A percentile compares a stretch with the other conserved stretches of the same genome.
Conservation (phyloP, 1,140 invertebrate genomes). For the Dryas iulia region DNA sequence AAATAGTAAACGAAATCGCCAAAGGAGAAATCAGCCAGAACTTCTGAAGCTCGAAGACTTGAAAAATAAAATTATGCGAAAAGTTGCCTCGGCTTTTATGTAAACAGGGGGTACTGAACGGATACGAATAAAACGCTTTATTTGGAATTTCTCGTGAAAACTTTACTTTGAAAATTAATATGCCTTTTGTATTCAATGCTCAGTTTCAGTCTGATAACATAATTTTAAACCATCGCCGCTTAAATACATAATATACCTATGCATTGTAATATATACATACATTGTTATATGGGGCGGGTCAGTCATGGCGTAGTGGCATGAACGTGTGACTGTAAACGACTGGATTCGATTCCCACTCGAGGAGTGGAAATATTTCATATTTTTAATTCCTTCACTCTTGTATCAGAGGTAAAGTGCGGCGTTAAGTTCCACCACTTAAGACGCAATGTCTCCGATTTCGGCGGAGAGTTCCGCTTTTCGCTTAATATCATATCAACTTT, state of each 20-base stretch:
- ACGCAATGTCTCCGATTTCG: too few species aligned
- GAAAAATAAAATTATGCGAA: slow-evolving; percentile 47
- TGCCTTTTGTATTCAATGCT: not conserved
- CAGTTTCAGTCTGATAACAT: not conserved
- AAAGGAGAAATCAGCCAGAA: slow-evolving; percentile 39
- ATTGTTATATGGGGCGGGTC: too few species aligned
- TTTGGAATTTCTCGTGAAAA: slow-evolving; percentile 18
- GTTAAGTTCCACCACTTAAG: too few species aligned
- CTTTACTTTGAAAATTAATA: slow-evolving; percentile 1
- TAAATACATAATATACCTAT: not conserved
- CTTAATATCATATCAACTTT: too few species aligned
- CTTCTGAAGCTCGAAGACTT: slow-evolving; percentile 34
- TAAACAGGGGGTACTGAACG: slow-evolving; percentile 28
- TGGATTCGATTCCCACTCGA: too few species aligned
- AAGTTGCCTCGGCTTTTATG: slow-evolving; percentile 38
- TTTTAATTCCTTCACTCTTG: too few species aligned
- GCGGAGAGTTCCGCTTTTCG: too few species aligned
- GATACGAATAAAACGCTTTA: slow-evolving; percentile 29
- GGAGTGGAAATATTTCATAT: too few species aligned
- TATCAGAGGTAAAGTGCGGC: too few species aligned
- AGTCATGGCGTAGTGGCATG: too few species aligned
- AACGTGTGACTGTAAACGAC: too few species aligned
- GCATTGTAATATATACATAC: too few species aligned
- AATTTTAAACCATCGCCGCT: not conserved
- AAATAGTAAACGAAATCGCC: slow-evolving; percentile 38